Base-by-base conservation (phyloP, 2,888 invertebrate species). In the Macropis europaea region DNA sequence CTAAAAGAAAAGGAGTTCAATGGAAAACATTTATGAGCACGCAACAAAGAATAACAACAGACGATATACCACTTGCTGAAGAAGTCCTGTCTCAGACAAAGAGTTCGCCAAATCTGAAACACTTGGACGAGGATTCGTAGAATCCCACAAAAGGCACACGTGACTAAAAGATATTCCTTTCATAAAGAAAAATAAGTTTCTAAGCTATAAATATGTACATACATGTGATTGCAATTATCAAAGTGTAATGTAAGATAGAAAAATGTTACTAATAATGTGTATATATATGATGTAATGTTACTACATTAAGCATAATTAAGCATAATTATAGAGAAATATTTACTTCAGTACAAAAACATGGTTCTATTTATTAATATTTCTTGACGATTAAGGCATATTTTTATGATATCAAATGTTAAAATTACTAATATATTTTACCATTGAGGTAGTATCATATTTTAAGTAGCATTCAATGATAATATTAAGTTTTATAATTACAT, bases 1-100 rank as follows among this genome's bases (percentile, higher is more conserved):
- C 83, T n/a, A 88, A 81, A 75, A 89, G 84, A 47, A 84, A 82
- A 50, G 86, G 85, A 11, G 85, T 90, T 1, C 83, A 86, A 2
- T 90, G 90, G 90, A 89, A 86, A 76, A 15, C 50, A 7, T 13
- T 60, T 11, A 28, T 52, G 3, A 53, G 30, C 9, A 32, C n/a
- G 3, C 19, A 19, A 11, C 52, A 2, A 0, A 71, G 84, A 52
- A 80, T 63, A 73, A 87, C 83, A n/a, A 76, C 79, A 2, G 85
- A 87, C 17, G 81, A 73, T 24, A 67, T 82, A 19, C 78, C 84
- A 0, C 61, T 84, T 4, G 75, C 69, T 1, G 70, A 76, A 22
- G 73, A 79, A 19, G 73, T 81, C n/a, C 62, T 84, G 1, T 64
- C 75, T 0, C 81, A 81, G 17, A 72, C 83, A 0, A 77, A 62